Base-by-base conservation (phyloP, 1,140 invertebrate species). In the Magallana gigas region DNA sequence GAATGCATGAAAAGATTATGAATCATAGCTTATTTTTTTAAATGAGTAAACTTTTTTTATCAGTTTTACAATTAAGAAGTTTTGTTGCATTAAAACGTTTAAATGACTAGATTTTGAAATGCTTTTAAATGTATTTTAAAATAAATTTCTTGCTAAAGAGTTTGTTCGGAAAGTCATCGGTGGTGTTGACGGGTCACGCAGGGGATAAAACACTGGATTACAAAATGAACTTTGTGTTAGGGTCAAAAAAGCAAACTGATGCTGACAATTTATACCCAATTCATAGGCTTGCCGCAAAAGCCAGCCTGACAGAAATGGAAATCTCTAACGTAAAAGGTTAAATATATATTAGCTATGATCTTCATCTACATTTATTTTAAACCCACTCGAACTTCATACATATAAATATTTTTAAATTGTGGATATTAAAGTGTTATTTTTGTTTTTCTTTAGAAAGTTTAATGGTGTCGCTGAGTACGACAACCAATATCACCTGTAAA, bases 401-500 rank as follows among this genome's bases (percentile, higher is more conserved):
- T 1, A 23, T 5, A 4, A 16, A 7, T 64, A 18, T n/a, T 64
- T 64, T 14, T 64, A 14, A 64, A 64, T 16, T 8, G 14, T 64
- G 14, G 16, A n/a, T 16, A 64, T 16, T 7, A 64, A 64, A 29
- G 12, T 8, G 3, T 12, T 9, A 5, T 12, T 76, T 76, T 48
- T 0, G 29, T 29, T 23, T 71, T 23, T 0, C 29, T 71, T 8
- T 71, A 71, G 64, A 71, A 23, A 71, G 18, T 8, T 11, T 71
- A 6, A 18, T 71, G 80, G 29, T 16, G 12, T n/a, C 80, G 14
- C 8, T 86, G n/a, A 86, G 85, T 80, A 29, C 12, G 60, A 71
- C 71, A 58, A 71, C 71, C 23, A 86, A 81, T 36, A 59, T 86
- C 8, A n/a, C 76, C 16, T 86, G 62, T 48, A 57, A 60, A 59